A percentile compares a stretch with the other conserved stretches of the same genome.
Conservation (phyloP, 2,797 vertebrate species). For the Macrochelys suwanniensis region DNA sequence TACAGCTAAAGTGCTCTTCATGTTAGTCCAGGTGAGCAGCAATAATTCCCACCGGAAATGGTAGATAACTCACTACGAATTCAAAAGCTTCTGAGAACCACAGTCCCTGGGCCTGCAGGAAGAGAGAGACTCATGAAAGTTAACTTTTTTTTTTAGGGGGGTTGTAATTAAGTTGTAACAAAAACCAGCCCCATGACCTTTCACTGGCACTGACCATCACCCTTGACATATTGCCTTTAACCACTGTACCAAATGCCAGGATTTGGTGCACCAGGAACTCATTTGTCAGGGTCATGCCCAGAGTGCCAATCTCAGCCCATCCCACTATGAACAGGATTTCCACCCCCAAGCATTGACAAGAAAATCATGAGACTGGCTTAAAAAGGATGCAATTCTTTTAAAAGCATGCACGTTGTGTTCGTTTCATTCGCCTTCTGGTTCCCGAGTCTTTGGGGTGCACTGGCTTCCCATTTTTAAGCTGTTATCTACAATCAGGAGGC, state of each 20-base stretch:
- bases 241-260: not conserved
- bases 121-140: not conserved
- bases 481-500: constrained; percentile 27
- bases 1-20: not conserved
- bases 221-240: not conserved
- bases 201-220: not conserved
- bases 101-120: not conserved
- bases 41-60: not conserved
- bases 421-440: constrained; percentile 58
- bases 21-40: not conserved
- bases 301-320: constrained; percentile 19
- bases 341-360: not conserved
- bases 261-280: constrained; percentile 3
- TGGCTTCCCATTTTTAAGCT: constrained; percentile 52
- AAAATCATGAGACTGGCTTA: constrained; percentile 33
- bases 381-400: constrained; percentile 50
- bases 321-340: not conserved
- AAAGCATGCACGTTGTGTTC: constrained; percentile 46
- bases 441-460: constrained; percentile 44
- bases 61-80: not conserved
- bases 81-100: not conserved
- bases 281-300: constrained; percentile 8
- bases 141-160: not conserved
- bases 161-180: not conserved
- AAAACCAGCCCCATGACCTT: not conserved